A percentile compares a stretch with the other conserved stretches of the same genome.
phyloP scores from a whole-genome alignment of 2,888 invertebrate genomes.

The Frankliniella intonsa region DNA sequence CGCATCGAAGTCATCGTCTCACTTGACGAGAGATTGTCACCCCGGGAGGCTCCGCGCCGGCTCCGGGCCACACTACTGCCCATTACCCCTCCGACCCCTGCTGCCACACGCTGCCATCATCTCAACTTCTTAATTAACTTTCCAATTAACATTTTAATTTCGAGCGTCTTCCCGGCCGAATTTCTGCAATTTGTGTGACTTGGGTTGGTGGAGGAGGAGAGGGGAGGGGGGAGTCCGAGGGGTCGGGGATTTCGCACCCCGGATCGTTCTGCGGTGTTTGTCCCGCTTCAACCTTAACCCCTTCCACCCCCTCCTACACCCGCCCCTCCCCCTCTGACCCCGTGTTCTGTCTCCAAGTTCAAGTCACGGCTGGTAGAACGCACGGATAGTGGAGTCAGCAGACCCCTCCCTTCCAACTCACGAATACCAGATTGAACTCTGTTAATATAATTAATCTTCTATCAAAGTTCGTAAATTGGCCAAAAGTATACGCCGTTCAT shows the following conservation, averaged over 20 bases:
- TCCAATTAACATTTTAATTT: slow-evolving; percentile 26
- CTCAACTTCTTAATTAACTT: slow-evolving; percentile 14
- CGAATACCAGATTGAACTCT: neutral
- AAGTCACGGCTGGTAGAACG: slow-evolving; percentile 18
- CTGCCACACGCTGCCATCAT: neutral
- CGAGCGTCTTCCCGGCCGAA: neutral
- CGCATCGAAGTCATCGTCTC: too few relatives aligned
- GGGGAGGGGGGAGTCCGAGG: neutral
- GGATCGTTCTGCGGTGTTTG: neutral
- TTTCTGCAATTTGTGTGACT: slow-evolving; percentile 20
- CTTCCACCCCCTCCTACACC: neutral
- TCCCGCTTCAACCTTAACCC: neutral
- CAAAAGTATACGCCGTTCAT: too few relatives aligned
- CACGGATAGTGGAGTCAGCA: slow-evolving; percentile 23
- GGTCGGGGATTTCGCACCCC: neutral
- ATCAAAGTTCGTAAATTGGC: too few relatives aligned
- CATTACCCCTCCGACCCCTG: neutral
- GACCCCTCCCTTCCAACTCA: neutral
- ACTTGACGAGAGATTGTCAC: neutral
- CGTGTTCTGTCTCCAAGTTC: neutral
- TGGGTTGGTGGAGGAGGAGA: neutral
- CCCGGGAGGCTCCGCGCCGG: neutral
- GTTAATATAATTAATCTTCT: too few relatives aligned
- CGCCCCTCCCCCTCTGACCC: neutral
- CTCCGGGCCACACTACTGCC: neutral